A percentile compares a stretch with the other conserved stretches of the same genome.
Evolutionary conservation across 2,113 vertebrate genomes (phyloP).

Genomic region (Athene noctua): DNA sequence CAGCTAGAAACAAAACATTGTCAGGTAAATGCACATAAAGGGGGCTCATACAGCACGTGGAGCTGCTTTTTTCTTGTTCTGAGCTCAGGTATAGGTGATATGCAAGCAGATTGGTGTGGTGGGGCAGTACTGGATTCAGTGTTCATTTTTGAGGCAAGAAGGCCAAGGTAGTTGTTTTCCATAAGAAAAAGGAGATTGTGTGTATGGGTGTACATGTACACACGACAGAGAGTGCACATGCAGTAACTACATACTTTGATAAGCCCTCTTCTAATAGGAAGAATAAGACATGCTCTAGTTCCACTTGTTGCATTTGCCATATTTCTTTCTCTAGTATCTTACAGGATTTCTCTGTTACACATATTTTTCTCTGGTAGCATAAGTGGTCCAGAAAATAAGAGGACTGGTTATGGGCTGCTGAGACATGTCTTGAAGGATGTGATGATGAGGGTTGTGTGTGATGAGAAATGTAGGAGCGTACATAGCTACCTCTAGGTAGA

Average conservation of each 20-base stretch:
- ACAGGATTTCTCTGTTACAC: not conserved
- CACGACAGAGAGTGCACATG: not conserved
- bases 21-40: not conserved
- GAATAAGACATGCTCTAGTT: not conserved
- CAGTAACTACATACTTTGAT: not conserved
- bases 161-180: not conserved
- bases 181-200: not conserved
- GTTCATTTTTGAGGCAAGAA: not conserved
- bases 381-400: not conserved
- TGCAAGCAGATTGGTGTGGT: not conserved
- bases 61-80: not conserved
- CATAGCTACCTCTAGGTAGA: not conserved
- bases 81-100: not conserved
- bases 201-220: too few species aligned
- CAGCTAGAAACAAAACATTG: not conserved
- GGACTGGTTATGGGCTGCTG: not conserved
- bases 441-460: not conserved
- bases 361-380: rapidly evolving
- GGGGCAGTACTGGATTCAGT: not conserved
- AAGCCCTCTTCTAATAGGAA: not conserved
- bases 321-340: not conserved
- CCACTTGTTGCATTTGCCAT: not conserved
- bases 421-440: not conserved
- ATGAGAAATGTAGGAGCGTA: not conserved
- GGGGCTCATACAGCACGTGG: not conserved